Evolutionary conservation across 23 tunicate genomes (phyloP), one percentile per base, ranked within the genome.

Genomic region (Corella eumyota): DNA sequence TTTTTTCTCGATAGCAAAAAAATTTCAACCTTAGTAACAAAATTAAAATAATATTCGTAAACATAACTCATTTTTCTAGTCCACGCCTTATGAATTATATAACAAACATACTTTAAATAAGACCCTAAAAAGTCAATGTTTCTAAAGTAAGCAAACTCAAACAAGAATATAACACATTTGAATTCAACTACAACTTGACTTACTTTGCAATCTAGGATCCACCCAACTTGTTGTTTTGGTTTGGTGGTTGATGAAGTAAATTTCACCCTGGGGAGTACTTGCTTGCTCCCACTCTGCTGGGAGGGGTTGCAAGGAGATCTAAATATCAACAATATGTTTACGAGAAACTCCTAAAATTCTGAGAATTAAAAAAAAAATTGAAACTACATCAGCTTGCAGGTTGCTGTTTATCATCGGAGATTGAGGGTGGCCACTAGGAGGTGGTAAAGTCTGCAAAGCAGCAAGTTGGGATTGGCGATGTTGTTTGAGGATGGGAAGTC

Each of bases 211-310:
- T 56, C 94, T 78, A 1, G 94, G 94, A 46, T 84, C 94, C 19
- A 69, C 57, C 94, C 94, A 84, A 58, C 94, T 84, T 1, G 94
- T 84, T 40, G 67, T 69, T 30, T 63, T 62, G 9, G 81, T 75
- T 67, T 84, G 84, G 48, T 84, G 94, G 56, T 84, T 69, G 25
- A 84, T 84, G 71, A 66, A 84, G 56, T 75, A 84, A 4, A 84
- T 61, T 69, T 84, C 94, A 4, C 94, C 94, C 32, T 72, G 75
- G 21, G 77, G 73, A 13, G 94, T 84, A 11, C 53, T 48, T 6
- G 94, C 76, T 63, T 84, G 94, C 31, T 84, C 94, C 94, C 94
- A 84, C 7, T 83, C 94, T 25, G 57, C 46, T n/a, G 94, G 94
- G 19, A 84, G 56, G 20, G 83, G 56, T 44, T 73, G 80, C 35